Evolutionary conservation across 2,888 invertebrate species (phyloP), one percentile per base, ranked within the genome.

Genomic region (Ceramica pisi): DNA sequence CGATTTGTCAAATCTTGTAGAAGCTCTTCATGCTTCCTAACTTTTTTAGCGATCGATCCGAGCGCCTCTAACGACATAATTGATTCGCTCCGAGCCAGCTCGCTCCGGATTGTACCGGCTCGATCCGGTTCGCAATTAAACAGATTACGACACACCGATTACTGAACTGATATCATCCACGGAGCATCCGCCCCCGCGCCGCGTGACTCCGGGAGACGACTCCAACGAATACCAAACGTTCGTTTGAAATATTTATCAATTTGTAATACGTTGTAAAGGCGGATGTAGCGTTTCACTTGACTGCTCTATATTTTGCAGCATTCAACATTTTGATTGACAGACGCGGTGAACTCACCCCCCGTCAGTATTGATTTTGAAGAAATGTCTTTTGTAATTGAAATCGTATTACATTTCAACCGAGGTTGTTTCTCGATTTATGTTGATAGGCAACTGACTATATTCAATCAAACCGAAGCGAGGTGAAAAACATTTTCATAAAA

Each of bases 61-160:
- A 16, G 21, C 31, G 50, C 72, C 35, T 56, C 51, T 61, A 63
- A 68, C 31, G 63, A 75, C 48, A 63, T 80, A 68, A 83, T 83
- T 68, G 81, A 83, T 80, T 83, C 46, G 44, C 26, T 48, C 31
- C 23, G 41, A 59, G 62, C 31, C 35, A 44, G 26, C 38, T 67
- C 16, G 61, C 64, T 53, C 79, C 63, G 59, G 61, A 73, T 65
- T 41, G 51, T 44, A 48, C 21, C 44, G 61, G 35, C 21, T 60
- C 23, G 21, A 46, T 10, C 35, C 48, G 61, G 59, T 12, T 62
- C 38, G 55, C 67, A 80, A 80, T 83, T 65, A 80, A 48, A 66
- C 35, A 57, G 48, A 44, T 51, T 66, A 55, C 44, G 50, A 72
- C 60, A 55, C 51, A 65, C 31, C 73, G 55, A 59, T 82, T 66